A percentile compares a stretch with the other conserved stretches of the same genome.
These are phyloP conservation scores for Anneissia japonica DNA, from an alignment of 35 echinoderm and acorn worm species.

Conservation along the genomic window DNA sequence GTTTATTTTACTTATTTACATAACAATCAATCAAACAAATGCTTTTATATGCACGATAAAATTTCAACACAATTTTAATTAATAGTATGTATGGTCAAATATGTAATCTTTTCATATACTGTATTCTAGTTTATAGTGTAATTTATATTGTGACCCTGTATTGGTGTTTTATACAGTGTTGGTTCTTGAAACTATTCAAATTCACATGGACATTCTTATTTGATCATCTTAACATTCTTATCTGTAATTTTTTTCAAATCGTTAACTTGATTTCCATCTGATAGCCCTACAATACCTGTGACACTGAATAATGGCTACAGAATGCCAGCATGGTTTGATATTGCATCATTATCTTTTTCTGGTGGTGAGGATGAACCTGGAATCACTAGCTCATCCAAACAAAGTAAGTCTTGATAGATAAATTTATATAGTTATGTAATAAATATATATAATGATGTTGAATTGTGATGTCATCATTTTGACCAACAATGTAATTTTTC, in stretches of 20 bases:
- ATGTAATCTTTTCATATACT: not conserved
- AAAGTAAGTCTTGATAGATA: conserved; percentile 42
- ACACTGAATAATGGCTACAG: conserved; percentile 56
- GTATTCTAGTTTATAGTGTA: too few relatives aligned
- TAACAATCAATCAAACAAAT: too few relatives aligned
- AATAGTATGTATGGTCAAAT: not conserved
- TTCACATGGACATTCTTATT: not conserved
- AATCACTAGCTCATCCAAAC: conserved; percentile 42
- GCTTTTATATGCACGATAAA: too few relatives aligned
- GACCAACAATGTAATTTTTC: not conserved
- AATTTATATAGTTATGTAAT: not conserved
- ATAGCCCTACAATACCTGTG: conserved; percentile 48
- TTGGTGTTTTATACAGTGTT: too few relatives aligned
- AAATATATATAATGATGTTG: not conserved
- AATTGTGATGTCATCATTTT: not conserved
- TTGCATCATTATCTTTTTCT: conserved; percentile 22
- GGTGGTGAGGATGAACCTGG: conserved; percentile 56
- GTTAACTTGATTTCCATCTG: not conserved
- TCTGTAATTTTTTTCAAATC: not conserved
- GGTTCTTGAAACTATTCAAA: not conserved
- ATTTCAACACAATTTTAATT: too few relatives aligned
- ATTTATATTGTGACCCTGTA: too few relatives aligned
- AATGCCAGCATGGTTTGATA: conserved; percentile 96
- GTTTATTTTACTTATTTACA: not conserved
- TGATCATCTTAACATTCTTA: not conserved